Conservation (phyloP, 2,888 invertebrate species). For the Plagiodera versicolora region DNA sequence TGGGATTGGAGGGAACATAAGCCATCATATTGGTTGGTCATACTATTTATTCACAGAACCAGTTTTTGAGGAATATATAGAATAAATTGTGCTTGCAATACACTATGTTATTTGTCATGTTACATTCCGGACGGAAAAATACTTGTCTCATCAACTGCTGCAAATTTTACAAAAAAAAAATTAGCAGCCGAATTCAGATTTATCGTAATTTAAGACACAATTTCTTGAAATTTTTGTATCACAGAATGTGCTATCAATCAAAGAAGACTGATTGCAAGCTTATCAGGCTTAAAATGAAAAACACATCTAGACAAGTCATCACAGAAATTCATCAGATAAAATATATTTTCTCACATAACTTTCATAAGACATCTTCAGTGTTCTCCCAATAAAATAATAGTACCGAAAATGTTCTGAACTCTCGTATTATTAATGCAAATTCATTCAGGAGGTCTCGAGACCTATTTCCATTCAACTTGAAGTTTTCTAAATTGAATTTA, state of each 20-base stretch:
- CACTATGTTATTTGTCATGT: conserved; percentile 30
- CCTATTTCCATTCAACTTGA: too few relatives aligned
- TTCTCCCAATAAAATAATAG: too few relatives aligned
- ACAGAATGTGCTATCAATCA: conserved; percentile 42
- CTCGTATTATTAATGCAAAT: too few relatives aligned
- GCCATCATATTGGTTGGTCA: conserved; percentile 32
- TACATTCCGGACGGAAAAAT: conserved; percentile 40
- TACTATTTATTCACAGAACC: conserved; percentile 42
- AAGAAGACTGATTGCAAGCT: conserved; percentile 25
- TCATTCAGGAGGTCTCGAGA: too few relatives aligned
- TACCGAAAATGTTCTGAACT: too few relatives aligned
- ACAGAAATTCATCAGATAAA: not conserved
- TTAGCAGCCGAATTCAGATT: conserved; percentile 29
- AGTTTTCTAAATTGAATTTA: too few relatives aligned
- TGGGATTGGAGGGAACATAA: conserved; percentile 10
- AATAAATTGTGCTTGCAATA: conserved; percentile 41
- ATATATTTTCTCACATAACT: too few relatives aligned
- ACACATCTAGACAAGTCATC: not conserved
- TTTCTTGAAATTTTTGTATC: conserved; percentile 39
- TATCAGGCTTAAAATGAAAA: conserved; percentile 11
- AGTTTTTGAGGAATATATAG: conserved; percentile 41
- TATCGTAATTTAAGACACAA: conserved; percentile 33
- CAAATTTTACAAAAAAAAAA: conserved; percentile 28
- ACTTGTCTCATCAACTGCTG: conserved; percentile 25
- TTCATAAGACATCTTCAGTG: too few relatives aligned